phyloP scores from a whole-genome alignment of 1,140 invertebrate species.

The Epicauta chinensis region DNA sequence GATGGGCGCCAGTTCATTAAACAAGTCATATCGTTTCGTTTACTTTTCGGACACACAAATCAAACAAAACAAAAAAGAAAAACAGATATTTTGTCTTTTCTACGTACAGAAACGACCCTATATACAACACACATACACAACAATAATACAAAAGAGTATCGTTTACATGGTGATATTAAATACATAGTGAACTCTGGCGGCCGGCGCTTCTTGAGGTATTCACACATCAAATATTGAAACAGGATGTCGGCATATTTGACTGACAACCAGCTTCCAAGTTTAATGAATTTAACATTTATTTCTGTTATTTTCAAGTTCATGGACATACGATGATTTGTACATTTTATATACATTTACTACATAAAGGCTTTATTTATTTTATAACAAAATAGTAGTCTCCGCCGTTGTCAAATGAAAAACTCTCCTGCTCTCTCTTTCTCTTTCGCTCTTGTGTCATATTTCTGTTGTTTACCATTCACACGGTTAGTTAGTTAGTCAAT shows the following conservation, averaged over 20 bases:
- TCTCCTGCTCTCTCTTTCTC: too few relatives aligned
- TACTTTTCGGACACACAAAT: too few relatives aligned
- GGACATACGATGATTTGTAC: not conserved
- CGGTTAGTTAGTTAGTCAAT: conserved; percentile 4
- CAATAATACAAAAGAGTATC: conserved; percentile 15
- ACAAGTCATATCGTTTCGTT: too few relatives aligned
- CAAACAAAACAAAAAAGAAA: conserved; percentile 1
- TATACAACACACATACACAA: too few relatives aligned
- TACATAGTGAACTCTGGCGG: conserved; percentile 9
- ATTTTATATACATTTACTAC: too few relatives aligned
- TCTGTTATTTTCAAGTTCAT: conserved; percentile 5
- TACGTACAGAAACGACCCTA: too few relatives aligned
- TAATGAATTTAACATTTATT: not conserved
- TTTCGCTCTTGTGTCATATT: too few relatives aligned
- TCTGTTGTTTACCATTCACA: conserved; percentile 9
- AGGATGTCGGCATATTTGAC: conserved; percentile 14
- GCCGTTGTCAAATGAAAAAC: too few relatives aligned
- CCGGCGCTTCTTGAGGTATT: conserved; percentile 17
- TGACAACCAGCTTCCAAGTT: conserved; percentile 15
- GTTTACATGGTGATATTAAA: conserved; percentile 12
- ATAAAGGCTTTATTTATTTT: too few relatives aligned
- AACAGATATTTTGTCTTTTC: too few relatives aligned
- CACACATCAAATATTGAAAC: conserved; percentile 17
- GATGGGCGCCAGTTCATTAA: too few relatives aligned
- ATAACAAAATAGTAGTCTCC: too few relatives aligned